Percentiles rank a stretch among this genome's conserved stretches.
These are phyloP conservation scores for Sphaerophoria rueppellii DNA, from an alignment of 2,888 invertebrate genomes.

Conservation along the genomic window DNA sequence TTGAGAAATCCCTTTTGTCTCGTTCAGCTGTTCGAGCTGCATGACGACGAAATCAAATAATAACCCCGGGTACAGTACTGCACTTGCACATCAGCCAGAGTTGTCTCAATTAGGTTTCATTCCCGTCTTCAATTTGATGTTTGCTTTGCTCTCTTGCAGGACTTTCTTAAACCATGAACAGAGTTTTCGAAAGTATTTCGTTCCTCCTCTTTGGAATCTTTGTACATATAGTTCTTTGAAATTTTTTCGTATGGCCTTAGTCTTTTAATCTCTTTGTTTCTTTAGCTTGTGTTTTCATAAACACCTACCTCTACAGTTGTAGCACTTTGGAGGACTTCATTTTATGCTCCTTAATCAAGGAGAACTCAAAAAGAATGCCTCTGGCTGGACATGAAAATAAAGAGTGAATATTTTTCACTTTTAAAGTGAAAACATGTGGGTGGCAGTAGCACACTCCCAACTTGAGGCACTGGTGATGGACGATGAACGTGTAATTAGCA, in stretches of 20 bases:
- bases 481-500: conserved; percentile 50
- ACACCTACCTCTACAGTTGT: not conserved
- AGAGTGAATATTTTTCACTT: conserved; percentile 10
- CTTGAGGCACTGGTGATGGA: not conserved
- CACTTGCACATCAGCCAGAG: conserved; percentile 42
- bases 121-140: not conserved
- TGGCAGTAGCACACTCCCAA: not conserved
- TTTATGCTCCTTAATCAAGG: conserved; percentile 40
- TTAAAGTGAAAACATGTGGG: conserved; percentile 23
- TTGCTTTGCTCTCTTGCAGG: not conserved
- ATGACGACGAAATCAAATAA: conserved; percentile 56
- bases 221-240: not conserved
- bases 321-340: not conserved
- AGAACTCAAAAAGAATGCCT: conserved; percentile 36
- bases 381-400: conserved; percentile 46
- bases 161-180: not conserved
- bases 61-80: conserved; percentile 38
- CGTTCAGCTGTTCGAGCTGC: not conserved
- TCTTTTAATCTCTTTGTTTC: not conserved
- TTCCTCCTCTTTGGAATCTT: too few relatives aligned
- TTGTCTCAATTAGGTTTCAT: conserved; percentile 44
- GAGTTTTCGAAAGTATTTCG: not conserved
- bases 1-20: conserved; percentile 28
- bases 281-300: not conserved
- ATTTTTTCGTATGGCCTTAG: conserved; percentile 3